Conservation (phyloP, 1,140 invertebrate species). For the Drosophila tani region DNA sequence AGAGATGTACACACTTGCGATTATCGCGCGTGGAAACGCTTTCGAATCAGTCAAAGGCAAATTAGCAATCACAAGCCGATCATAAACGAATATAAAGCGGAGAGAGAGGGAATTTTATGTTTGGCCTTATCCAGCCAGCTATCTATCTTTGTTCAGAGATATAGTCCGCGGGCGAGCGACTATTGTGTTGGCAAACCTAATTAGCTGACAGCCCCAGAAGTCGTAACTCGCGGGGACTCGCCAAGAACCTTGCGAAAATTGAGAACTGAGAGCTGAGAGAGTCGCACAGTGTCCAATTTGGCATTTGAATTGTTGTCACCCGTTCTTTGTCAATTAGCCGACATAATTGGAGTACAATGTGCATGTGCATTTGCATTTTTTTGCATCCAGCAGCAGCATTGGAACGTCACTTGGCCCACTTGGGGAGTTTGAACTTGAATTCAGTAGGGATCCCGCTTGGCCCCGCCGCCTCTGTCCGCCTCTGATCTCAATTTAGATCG, state of each 20-base stretch:
- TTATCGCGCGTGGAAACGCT: constrained; percentile 27
- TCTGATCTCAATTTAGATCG: constrained; percentile 28
- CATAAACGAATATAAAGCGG: constrained; percentile 25
- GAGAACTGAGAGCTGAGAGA: constrained; percentile 6
- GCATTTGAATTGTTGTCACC: constrained; percentile 74
- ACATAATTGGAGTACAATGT: constrained; percentile 76
- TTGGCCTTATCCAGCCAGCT: constrained; percentile 14
- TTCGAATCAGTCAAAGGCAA: constrained; percentile 39
- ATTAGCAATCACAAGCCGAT: constrained; percentile 32
- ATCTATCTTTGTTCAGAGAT: constrained; percentile 17
- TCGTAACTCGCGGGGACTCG: constrained; percentile 23
- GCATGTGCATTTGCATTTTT: constrained; percentile 27
- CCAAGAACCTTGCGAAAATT: constrained; percentile 50
- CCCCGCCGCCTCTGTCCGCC: neutral
- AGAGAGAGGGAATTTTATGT: constrained; percentile 8
- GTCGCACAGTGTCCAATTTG: constrained; percentile 46
- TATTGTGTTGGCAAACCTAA: constrained; percentile 63
- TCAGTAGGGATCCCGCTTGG: neutral
- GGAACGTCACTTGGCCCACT: constrained; percentile 53
- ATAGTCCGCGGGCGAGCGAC: constrained; percentile 1
- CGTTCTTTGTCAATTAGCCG: constrained; percentile 72
- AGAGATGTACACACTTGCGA: constrained; percentile 21
- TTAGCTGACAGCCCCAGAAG: constrained; percentile 58
- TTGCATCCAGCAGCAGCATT: constrained; percentile 33
- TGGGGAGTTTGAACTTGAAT: constrained; percentile 71